phyloP scores from a whole-genome alignment of 1,140 invertebrate species.

The Danaus melanippus region DNA sequence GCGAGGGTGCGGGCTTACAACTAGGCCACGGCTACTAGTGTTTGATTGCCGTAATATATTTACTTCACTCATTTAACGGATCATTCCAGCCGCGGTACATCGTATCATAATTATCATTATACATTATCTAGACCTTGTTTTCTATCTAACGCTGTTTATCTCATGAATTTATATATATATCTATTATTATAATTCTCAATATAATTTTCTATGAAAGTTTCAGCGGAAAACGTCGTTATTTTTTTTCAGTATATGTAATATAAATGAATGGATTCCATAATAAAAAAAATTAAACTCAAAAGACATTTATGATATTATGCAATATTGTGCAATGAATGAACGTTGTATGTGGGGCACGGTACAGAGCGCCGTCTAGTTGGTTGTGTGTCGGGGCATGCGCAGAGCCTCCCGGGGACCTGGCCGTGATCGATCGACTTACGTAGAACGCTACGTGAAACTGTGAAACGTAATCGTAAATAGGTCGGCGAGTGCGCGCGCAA shows the following conservation, averaged over 20 bases:
- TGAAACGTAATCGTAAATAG: constrained; percentile 64
- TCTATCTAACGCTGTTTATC: too few species aligned
- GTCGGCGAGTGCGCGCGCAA: constrained; percentile 62
- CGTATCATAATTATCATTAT: too few species aligned
- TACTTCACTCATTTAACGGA: constrained; percentile 16
- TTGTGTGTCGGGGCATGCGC: constrained; percentile 35
- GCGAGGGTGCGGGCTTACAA: constrained; percentile 25
- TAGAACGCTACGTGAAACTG: constrained; percentile 52
- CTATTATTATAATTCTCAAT: too few species aligned
- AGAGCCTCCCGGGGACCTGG: constrained; percentile 23
- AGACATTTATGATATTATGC: constrained; percentile 11
- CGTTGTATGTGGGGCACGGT: constrained; percentile 38
- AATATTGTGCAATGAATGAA: constrained; percentile 39
- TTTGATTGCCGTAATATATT: constrained; percentile 28
- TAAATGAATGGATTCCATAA: too few species aligned
- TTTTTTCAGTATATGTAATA: too few species aligned
- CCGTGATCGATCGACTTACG: constrained; percentile 60
- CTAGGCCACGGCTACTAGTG: constrained; percentile 49
- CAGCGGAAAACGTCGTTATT: too few species aligned
- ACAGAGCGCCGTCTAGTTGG: constrained; percentile 37
- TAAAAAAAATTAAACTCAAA: too few species aligned
- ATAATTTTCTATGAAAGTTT: too few species aligned
- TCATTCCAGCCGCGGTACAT: constrained; percentile 1
- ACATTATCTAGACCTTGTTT: too few species aligned
- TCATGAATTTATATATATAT: too few species aligned